Conservation (phyloP, 92 coral and sea anemone genomes). For the Virgularia gustaviana region DNA sequence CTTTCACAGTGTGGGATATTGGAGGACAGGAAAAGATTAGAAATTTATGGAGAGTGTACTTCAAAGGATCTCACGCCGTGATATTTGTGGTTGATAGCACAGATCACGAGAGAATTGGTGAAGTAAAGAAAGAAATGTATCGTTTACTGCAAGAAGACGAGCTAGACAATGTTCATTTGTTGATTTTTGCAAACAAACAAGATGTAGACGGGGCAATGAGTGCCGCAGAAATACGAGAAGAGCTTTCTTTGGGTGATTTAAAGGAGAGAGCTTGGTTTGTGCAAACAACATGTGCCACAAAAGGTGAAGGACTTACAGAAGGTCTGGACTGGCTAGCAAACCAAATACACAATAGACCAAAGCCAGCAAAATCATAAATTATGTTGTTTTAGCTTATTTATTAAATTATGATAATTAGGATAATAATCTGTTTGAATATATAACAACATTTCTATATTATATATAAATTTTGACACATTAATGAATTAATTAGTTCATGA, state of each 20-base stretch:
- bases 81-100: constrained; percentile 91
- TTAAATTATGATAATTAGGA: too few relatives aligned
- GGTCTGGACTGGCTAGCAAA: constrained; percentile 93
- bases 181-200: constrained; percentile 92
- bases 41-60: constrained; percentile 90
- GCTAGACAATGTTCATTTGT: constrained; percentile 67
- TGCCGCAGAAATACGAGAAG: constrained; percentile 82
- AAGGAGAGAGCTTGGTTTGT: constrained; percentile 91
- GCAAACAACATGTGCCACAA: constrained; percentile 85
- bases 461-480: too few relatives aligned
- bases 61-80: constrained; percentile 80
- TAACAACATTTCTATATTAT: too few relatives aligned
- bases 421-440: too few relatives aligned
- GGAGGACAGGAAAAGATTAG: constrained; percentile 99
- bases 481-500: too few relatives aligned
- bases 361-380: too few relatives aligned
- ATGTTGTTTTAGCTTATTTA: too few relatives aligned
- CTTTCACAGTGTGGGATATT: constrained; percentile 97
- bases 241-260: constrained; percentile 65
- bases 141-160: constrained; percentile 77
- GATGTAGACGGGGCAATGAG: constrained; percentile 86
- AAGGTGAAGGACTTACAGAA: constrained; percentile 85
- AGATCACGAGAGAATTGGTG: constrained; percentile 79
- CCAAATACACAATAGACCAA: constrained; percentile 61
- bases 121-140: constrained; percentile 67